Base-by-base conservation (phyloP, 2,888 invertebrate genomes). In the Parascotia fuliginaria region DNA sequence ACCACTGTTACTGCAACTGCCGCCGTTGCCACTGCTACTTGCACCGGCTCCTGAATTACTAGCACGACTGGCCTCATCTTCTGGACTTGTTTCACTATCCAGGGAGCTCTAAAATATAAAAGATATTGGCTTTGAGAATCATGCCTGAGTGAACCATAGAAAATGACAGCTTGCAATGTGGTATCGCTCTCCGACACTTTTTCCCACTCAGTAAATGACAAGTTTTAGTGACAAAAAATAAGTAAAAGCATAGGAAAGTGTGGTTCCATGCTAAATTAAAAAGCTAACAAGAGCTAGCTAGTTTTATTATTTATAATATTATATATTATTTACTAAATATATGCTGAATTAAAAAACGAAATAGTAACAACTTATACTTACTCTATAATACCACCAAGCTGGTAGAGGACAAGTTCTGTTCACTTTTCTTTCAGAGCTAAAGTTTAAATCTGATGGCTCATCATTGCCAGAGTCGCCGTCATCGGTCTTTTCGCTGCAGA, bases 381-480 rank as follows among this genome's bases (percentile, higher is more conserved):
- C 90, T 57, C 77, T 82, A 49, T 86, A 81, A 60, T 84, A 79
- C 83, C 86, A 88, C 86, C 89, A 89, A 7, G 81, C 73, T 7
- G 87, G 87, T 44, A 89, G 61, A 16, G 80, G 75, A 38, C 80
- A 85, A 3, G 81, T 67, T 72, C 79, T 84, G 32, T 87, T 87
- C 1, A 79, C 73, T 71, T 92, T 89, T 16, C 93, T 83, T 41
- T 94, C 94, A 2, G 92, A 85, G 59, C 89, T 92, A 55, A 92
- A 94, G 69, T 92, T 94, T 40, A 94, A 81, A 77, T 97, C 97
- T 29, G 95, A 94, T 0, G 98, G 98, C 79, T 98, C 98, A 80
- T 98, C 98, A 80, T 98, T 98, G 0, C 98, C 98, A 0, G 98
- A 98, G 82, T 98, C 98, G 63, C 97, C 97, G 68, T 97, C 97